Conservation (phyloP, 2,113 vertebrate species). For the Diadophis punctatus region DNA sequence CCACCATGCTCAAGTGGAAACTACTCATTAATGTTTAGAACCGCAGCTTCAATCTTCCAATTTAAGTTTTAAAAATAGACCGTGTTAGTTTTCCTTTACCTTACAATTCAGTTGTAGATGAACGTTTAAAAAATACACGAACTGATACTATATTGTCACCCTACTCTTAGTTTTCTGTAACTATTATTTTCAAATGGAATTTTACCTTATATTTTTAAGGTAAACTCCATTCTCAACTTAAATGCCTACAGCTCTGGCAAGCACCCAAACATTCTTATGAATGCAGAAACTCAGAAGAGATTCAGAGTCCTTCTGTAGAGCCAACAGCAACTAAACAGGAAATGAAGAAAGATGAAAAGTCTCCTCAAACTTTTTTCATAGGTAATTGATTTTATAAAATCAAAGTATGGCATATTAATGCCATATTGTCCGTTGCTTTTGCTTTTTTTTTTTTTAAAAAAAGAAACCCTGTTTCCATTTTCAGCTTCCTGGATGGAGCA, state of each 20-base stretch:
- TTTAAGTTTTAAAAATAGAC: background rate
- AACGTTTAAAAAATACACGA: background rate
- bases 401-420: background rate
- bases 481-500: background rate
- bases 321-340: background rate
- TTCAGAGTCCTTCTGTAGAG: constrained; percentile 3
- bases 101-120: background rate
- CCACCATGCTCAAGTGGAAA: background rate
- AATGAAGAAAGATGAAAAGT: constrained; percentile 1
- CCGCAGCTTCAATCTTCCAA: background rate
- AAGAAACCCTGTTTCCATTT: background rate
- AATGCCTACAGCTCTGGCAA: background rate
- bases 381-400: background rate
- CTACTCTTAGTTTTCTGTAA: background rate
- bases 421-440: background rate
- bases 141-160: background rate
- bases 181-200: background rate
- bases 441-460: background rate
- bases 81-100: background rate
- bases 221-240: background rate
- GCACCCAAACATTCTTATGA: background rate
- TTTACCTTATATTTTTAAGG: background rate
- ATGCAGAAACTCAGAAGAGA: background rate
- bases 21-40: background rate
- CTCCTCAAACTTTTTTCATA: background rate